phyloP scores from a whole-genome alignment of 2,113 vertebrate genomes.

The Oreocharis arfaki region DNA sequence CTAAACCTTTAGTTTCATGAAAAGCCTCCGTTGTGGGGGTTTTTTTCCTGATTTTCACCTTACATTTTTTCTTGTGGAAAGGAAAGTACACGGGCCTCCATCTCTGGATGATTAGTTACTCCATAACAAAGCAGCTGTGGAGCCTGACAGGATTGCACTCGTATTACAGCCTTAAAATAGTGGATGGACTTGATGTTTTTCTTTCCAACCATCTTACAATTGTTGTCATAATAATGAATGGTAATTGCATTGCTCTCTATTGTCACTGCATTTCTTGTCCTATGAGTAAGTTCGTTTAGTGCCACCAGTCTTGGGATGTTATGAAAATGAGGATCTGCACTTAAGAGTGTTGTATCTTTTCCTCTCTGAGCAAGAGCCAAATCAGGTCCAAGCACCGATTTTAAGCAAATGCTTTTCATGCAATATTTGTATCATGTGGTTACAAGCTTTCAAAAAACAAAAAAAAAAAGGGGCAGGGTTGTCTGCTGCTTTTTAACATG shows the following conservation, averaged over 20 bases:
- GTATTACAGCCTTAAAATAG: neutral
- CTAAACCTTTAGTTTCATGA: neutral
- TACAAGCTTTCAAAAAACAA: neutral
- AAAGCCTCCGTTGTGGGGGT: rapidly evolving
- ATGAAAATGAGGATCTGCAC: neutral
- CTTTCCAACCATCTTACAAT: neutral
- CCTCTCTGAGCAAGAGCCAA: neutral
- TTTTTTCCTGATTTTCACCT: neutral
- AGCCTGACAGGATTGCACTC: neutral
- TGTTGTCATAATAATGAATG: neutral
- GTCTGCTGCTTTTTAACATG: neutral
- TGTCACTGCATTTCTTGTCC: neutral
- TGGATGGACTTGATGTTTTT: neutral
- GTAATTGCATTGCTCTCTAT: neutral
- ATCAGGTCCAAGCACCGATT: neutral
- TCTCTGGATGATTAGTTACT: neutral
- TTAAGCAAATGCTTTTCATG: neutral
- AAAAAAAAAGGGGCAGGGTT: neutral
- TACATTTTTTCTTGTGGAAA: neutral
- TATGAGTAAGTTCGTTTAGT: neutral
- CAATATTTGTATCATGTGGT: neutral
- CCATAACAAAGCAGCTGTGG: neutral
- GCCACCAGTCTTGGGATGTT: neutral
- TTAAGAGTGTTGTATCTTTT: neutral
- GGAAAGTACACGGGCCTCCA: neutral